These are phyloP conservation scores for Propithecus deckenii DNA, from an alignment of 2,797 vertebrate species.

Conservation along the genomic window DNA sequence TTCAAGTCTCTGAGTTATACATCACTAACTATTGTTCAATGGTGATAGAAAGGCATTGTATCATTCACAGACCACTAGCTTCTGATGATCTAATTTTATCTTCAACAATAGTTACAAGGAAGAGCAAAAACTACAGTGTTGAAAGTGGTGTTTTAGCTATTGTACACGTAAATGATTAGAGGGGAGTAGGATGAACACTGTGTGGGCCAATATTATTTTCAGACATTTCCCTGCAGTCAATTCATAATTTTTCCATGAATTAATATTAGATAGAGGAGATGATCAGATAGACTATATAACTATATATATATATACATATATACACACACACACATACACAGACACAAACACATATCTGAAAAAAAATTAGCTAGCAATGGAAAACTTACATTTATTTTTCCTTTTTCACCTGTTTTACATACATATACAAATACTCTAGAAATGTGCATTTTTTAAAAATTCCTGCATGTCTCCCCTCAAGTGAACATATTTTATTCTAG, in stretches of 20 bases:
- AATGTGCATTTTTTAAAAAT: not conserved
- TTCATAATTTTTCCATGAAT: conserved; percentile 4
- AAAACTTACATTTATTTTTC: not conserved
- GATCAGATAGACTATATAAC: not conserved
- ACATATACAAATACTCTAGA: not conserved
- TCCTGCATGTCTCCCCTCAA: not conserved
- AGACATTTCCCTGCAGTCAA: not conserved
- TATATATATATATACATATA: not conserved
- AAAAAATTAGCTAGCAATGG: not conserved
- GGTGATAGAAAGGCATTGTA: conserved; percentile 83
- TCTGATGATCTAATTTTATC: conserved; percentile 89
- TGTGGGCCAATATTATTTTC: not conserved
- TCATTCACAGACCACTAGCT: conserved; percentile 90
- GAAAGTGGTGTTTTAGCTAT: conserved; percentile 43
- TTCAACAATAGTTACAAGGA: conserved; percentile 82
- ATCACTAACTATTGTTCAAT: conserved; percentile 73
- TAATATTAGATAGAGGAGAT: not conserved
- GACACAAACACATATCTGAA: not conserved
- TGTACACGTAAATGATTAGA: not conserved
- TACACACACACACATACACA: not conserved
- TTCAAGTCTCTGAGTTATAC: conserved; percentile 79
- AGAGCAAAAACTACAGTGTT: conserved; percentile 61
- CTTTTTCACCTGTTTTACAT: not conserved
- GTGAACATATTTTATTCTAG: not conserved
- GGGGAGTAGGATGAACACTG: not conserved